Evolutionary conservation across 2,113 vertebrate species (phyloP), one percentile per base, ranked within the genome.

Genomic region (Neolamprologus ventralis): DNA sequence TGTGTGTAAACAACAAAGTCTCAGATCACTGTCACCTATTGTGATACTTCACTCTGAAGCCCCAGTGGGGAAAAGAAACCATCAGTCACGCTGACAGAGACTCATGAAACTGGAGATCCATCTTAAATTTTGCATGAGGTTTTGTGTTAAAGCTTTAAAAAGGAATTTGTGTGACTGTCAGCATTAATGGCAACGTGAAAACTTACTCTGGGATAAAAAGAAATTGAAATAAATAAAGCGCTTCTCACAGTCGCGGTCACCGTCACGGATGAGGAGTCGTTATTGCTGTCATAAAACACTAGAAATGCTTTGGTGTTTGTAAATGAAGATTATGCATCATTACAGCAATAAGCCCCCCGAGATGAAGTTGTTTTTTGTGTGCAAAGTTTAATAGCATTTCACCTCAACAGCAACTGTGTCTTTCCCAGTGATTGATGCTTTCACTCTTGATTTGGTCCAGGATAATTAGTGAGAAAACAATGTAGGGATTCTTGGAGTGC

Each of bases 391-490:
- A 88, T 60, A 89, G 73, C 75, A 78, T 86, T 86, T 92, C 75
- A 86, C 85, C 73, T 83, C 57, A 40, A 84, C 6, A 87, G 57
- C 9, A 54, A 47, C 54, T 9, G 7, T 84, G 84, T 87, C 31
- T 63, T 85, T 78, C 10, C 2, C 9, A 1, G 49, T 85, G 89
- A 93, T 85, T 90, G 88, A 92, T 91, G 83, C n/a, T 33, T 85
- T 91, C 49, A 53, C 85, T 91, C 84, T 87, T 31, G 40, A 92
- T 88, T 88, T 85, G 16, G 35, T 71, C 53, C 51, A 7, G 33
- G 90, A 83, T 91, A 90, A 93, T 93, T 90, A 91, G 84, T 85
- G 85, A 75, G 58, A 87, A 88, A 89, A 85, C 73, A 88, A 84
- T 51, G 21, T 16, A 80, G 88, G 33, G 51, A 78, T 87, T 89